Percentiles rank a stretch among this genome's conserved stretches.
Conservation (phyloP, 2,113 vertebrate species). For the Phoxinus phoxinus region DNA sequence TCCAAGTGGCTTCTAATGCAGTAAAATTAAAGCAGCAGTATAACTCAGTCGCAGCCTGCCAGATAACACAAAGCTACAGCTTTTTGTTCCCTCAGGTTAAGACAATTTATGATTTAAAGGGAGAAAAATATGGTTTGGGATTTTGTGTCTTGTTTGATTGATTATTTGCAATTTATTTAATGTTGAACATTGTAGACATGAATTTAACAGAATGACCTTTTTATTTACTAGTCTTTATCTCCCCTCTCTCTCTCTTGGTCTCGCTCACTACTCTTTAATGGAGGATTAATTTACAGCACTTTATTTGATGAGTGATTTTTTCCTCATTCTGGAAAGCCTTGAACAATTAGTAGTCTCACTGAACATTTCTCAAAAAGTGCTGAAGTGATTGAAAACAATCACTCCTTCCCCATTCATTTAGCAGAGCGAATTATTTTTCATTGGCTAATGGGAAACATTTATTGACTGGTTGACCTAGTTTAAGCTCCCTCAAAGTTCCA, state of each 20-base stretch:
- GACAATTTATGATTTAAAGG: background rate
- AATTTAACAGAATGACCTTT: background rate
- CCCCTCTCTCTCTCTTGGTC: background rate
- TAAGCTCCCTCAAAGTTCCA: background rate
- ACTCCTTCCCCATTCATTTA: background rate
- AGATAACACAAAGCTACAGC: background rate
- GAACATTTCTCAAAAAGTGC: background rate
- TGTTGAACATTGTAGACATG: background rate
- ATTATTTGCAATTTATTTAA: background rate
- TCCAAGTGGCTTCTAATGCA: background rate
- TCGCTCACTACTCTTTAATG: background rate
- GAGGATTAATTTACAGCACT: background rate
- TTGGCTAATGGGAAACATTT: constrained; percentile 8
- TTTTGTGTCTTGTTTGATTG: background rate
- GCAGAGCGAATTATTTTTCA: background rate
- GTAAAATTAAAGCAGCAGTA: background rate
- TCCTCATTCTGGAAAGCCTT: background rate
- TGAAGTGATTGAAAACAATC: background rate
- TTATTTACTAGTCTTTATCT: background rate
- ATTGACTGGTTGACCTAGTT: constrained; percentile 13
- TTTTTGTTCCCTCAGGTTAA: background rate
- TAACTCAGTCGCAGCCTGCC: background rate
- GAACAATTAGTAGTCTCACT: constrained; percentile 2
- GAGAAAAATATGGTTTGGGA: background rate
- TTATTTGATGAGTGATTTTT: background rate